These are phyloP conservation scores for Cryptoblepharus egeriae DNA, from an alignment of 2,797 vertebrate species.

Conservation along the genomic window DNA sequence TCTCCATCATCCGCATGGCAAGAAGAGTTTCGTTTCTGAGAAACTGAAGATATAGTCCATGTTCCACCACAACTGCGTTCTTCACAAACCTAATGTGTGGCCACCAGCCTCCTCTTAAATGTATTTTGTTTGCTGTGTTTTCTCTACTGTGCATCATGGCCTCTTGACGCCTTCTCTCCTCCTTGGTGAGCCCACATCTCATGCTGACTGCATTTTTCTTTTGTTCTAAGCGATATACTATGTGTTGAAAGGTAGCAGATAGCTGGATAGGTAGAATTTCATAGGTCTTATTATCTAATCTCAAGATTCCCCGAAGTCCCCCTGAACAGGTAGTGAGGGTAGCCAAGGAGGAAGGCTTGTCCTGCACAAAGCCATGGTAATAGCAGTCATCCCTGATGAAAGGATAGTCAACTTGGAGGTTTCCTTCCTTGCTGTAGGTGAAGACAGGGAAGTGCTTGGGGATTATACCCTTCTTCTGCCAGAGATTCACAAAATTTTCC, in stretches of 20 bases:
- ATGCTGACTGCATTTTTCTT: neutral
- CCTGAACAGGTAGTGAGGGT: constrained; percentile 66
- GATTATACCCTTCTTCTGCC: constrained; percentile 53
- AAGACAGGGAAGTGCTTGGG: constrained; percentile 65
- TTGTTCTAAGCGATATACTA: constrained; percentile 63
- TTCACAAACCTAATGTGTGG: constrained; percentile 57
- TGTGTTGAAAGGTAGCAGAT: constrained; percentile 65
- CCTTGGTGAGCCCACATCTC: constrained; percentile 26
- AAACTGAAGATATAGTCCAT: neutral
- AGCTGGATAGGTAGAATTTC: constrained; percentile 69
- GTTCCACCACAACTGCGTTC: constrained; percentile 56
- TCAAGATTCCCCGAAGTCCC: constrained; percentile 68
- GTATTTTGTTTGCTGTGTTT: neutral
- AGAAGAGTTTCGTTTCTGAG: constrained; percentile 33
- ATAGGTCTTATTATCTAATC: constrained; percentile 59
- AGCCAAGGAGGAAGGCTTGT: constrained; percentile 65
- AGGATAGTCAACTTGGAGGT: constrained; percentile 62
- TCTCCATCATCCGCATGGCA: constrained; percentile 54
- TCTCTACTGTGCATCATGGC: constrained; percentile 40
- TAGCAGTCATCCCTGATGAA: constrained; percentile 69
- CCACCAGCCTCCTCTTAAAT: neutral
- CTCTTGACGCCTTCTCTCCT: constrained; percentile 49
- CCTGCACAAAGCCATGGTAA: constrained; percentile 70
- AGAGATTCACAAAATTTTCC: constrained; percentile 60
- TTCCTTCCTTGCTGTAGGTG: constrained; percentile 59